Percentiles rank a stretch among this genome's conserved stretches.
These are phyloP conservation scores for Anarhynchus alexandrinus DNA, from an alignment of 2,113 vertebrate genomes.

Conservation along the genomic window DNA sequence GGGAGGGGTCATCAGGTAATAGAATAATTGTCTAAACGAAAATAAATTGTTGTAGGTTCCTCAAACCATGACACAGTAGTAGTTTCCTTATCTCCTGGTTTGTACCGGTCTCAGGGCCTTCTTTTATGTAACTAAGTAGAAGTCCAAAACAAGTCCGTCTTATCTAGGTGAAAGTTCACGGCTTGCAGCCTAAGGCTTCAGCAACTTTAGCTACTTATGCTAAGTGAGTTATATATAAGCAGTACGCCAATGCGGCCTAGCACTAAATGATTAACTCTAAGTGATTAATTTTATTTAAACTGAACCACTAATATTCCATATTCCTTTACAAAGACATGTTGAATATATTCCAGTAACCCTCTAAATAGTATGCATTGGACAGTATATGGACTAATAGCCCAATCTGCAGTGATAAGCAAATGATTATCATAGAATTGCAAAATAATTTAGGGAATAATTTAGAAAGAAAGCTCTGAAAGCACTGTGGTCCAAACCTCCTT, in stretches of 20 bases:
- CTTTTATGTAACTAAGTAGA: not conserved
- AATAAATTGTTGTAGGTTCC: too few species aligned
- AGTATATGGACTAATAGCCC: not conserved
- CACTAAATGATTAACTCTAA: not conserved
- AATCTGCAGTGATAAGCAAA: not conserved
- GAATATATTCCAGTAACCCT: not conserved
- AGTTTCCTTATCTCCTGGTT: not conserved
- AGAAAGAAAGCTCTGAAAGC: not conserved
- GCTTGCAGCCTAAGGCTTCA: not conserved
- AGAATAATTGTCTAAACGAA: too few species aligned
- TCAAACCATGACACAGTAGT: not conserved
- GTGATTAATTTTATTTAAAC: not conserved
- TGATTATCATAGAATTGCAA: not conserved
- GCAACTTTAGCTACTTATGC: not conserved
- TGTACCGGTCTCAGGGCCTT: not conserved
- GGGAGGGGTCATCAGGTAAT: too few species aligned
- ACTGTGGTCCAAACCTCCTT: not conserved
- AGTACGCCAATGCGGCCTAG: not conserved
- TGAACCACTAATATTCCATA: not conserved
- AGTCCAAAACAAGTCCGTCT: not conserved
- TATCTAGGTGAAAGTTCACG: not conserved
- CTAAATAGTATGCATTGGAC: not conserved
- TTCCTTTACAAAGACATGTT: not conserved
- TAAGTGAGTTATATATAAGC: not conserved
- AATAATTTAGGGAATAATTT: not conserved